Evolutionary conservation across 2,888 invertebrate genomes (phyloP).

Genomic region (Diloba caeruleocephala): DNA sequence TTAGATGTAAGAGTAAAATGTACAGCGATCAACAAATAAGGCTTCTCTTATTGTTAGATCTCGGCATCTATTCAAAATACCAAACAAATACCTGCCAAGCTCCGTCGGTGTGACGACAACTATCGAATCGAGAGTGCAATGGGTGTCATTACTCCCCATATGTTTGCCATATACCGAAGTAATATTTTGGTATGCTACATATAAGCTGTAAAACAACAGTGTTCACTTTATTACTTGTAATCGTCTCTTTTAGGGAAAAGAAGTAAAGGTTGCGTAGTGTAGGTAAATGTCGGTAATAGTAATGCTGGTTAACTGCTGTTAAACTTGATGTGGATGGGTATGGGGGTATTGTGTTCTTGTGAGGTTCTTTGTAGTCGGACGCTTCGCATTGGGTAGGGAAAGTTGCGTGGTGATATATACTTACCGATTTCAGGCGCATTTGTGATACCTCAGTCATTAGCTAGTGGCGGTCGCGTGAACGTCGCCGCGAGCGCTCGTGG

Average conservation of each 20-base stretch:
- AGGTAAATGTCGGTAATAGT: conserved; percentile 44
- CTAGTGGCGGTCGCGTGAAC: conserved; percentile 86
- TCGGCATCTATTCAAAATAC: conserved; percentile 84
- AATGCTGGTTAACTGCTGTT: conserved; percentile 44
- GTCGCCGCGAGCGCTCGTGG: conserved; percentile 81
- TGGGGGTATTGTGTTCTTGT: conserved; percentile 40
- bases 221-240: conserved; percentile 85
- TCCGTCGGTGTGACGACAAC: conserved; percentile 88
- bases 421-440: conserved; percentile 84
- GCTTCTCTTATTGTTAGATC: conserved; percentile 59
- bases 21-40: conserved; percentile 66
- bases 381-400: conserved; percentile 41
- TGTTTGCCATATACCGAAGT: conserved; percentile 85
- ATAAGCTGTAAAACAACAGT: conserved; percentile 87
- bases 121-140: conserved; percentile 84
- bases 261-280: conserved; percentile 58
- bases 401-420: conserved; percentile 62
- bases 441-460: conserved; percentile 88
- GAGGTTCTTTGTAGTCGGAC: conserved; percentile 36
- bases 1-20: conserved; percentile 40
- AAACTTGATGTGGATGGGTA: conserved; percentile 28
- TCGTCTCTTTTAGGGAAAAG: conserved; percentile 65
- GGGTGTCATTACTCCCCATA: conserved; percentile 80
- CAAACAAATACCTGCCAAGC: conserved; percentile 88
- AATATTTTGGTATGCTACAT: conserved; percentile 85